Percentiles rank a stretch among this genome's conserved stretches.
phyloP scores from a whole-genome alignment of 2,797 vertebrate genomes.

The Enteromius argenteus region DNA sequence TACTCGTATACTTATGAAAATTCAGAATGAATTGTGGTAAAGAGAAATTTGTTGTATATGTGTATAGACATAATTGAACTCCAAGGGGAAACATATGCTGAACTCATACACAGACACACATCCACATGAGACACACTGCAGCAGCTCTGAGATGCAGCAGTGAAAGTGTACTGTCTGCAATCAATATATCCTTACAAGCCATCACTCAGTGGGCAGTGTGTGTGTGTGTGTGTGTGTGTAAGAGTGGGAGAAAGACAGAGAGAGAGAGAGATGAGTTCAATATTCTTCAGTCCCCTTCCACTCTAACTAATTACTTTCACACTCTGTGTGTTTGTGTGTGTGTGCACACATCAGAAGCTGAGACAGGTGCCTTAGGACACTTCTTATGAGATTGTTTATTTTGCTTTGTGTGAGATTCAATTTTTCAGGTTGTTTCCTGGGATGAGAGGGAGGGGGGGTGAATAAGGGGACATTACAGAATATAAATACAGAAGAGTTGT shows the following conservation, averaged over 20 bases:
- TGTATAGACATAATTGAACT: background rate
- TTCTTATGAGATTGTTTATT: slow-evolving; percentile 38
- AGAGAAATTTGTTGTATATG: background rate
- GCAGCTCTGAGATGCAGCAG: slow-evolving; percentile 25
- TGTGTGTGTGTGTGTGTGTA: background rate
- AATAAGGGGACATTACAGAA: background rate
- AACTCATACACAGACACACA: slow-evolving; percentile 36
- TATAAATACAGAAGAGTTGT: background rate
- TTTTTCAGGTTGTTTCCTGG: slow-evolving; percentile 26
- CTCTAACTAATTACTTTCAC: slow-evolving; percentile 49
- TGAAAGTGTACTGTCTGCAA: slow-evolving; percentile 42
- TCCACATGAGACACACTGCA: slow-evolving; percentile 48
- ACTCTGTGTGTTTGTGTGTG: background rate
- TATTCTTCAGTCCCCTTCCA: slow-evolving; percentile 42
- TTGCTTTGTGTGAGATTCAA: slow-evolving; percentile 27
- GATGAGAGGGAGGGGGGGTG: background rate
- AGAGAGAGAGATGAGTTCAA: slow-evolving; percentile 47
- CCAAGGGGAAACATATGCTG: slow-evolving; percentile 9
- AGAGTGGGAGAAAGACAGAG: background rate
- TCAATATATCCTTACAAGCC: slow-evolving; percentile 48
- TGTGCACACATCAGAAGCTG: background rate
- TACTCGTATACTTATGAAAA: background rate
- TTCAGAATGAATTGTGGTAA: background rate
- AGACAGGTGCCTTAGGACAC: slow-evolving; percentile 47
- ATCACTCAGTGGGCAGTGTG: slow-evolving; percentile 37